These are phyloP conservation scores for Drosophila buzzatii DNA, from an alignment of 2,888 invertebrate species.

Conservation along the genomic window DNA sequence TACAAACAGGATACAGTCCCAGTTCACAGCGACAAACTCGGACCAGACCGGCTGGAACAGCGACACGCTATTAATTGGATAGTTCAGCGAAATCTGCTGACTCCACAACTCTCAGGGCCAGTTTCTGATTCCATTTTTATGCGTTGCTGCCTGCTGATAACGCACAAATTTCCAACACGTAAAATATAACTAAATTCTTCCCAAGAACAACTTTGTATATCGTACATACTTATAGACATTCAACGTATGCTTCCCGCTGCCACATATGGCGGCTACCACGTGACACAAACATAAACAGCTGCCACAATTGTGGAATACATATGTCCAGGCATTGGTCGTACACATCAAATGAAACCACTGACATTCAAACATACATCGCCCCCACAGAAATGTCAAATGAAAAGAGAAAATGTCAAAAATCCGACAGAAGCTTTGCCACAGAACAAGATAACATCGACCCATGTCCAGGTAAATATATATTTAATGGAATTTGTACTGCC, in stretches of 20 bases:
- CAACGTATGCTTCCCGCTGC: conserved; percentile 32
- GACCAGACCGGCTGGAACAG: conserved; percentile 19
- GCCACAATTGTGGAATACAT: conserved; percentile 49
- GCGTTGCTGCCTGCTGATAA: conserved; percentile 61
- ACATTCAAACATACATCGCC: conserved; percentile 14
- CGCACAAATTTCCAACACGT: conserved; percentile 57
- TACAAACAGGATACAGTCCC: conserved; percentile 55
- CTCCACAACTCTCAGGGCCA: conserved; percentile 48
- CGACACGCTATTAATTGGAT: conserved; percentile 61
- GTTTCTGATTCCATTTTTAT: conserved; percentile 52
- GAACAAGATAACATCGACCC: conserved; percentile 22
- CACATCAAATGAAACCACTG: conserved; percentile 50
- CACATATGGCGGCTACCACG: conserved; percentile 77
- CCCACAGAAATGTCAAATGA: conserved; percentile 63
- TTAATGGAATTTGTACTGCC: conserved; percentile 1
- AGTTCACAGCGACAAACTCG: conserved; percentile 21
- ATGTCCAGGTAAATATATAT: conserved; percentile 5
- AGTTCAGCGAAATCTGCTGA: conserved; percentile 62
- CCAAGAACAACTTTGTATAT: conserved; percentile 9
- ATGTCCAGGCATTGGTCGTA: conserved; percentile 1
- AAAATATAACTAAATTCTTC: conserved; percentile 17
- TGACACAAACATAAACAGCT: conserved; percentile 71
- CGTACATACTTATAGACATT: conserved; percentile 1
- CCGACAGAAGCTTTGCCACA: conserved; percentile 52
- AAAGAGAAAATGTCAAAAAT: conserved; percentile 62